These are phyloP conservation scores for Apeira syringaria DNA, from an alignment of 2,888 invertebrate genomes.

Conservation along the genomic window DNA sequence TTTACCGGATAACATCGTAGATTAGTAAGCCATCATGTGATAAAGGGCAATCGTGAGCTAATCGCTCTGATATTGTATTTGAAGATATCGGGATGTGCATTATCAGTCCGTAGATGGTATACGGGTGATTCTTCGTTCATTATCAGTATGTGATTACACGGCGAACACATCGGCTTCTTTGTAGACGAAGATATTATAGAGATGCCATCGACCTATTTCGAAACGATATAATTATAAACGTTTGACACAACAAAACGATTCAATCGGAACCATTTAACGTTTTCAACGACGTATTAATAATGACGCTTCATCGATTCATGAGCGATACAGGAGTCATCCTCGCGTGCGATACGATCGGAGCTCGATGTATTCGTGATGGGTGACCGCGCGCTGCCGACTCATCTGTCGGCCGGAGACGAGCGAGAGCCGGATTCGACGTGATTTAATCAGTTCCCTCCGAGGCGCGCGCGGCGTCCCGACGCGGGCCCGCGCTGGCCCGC, in stretches of 20 bases:
- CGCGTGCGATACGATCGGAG: conserved; percentile 49
- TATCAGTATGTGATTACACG: too few species aligned
- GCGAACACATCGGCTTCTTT: neutral
- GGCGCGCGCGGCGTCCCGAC: conserved; percentile 64
- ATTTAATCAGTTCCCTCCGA: conserved; percentile 76
- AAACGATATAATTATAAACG: conserved; percentile 11
- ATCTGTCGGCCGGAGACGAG: conserved; percentile 57
- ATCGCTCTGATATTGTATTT: too few species aligned
- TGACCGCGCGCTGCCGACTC: conserved; percentile 65
- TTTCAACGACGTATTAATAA: conserved; percentile 7
- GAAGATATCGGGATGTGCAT: too few species aligned
- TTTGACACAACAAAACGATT: conserved; percentile 1
- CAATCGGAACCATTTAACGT: conserved; percentile 4
- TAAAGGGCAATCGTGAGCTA: conserved; percentile 43
- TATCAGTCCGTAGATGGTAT: too few species aligned
- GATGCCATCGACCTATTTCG: conserved; percentile 10
- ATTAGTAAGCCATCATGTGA: conserved; percentile 42
- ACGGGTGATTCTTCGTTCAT: too few species aligned
- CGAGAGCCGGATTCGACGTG: conserved; percentile 62
- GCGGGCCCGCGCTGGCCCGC: conserved; percentile 69
- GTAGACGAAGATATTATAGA: conserved; percentile 1
- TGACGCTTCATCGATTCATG: conserved; percentile 14
- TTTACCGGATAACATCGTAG: conserved; percentile 42
- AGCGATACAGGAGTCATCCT: conserved; percentile 27
- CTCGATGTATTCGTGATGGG: conserved; percentile 63